Evolutionary conservation across 2,113 vertebrate genomes (phyloP), one percentile per base, ranked within the genome.

Genomic region (Onychorhynchus coronatus): DNA sequence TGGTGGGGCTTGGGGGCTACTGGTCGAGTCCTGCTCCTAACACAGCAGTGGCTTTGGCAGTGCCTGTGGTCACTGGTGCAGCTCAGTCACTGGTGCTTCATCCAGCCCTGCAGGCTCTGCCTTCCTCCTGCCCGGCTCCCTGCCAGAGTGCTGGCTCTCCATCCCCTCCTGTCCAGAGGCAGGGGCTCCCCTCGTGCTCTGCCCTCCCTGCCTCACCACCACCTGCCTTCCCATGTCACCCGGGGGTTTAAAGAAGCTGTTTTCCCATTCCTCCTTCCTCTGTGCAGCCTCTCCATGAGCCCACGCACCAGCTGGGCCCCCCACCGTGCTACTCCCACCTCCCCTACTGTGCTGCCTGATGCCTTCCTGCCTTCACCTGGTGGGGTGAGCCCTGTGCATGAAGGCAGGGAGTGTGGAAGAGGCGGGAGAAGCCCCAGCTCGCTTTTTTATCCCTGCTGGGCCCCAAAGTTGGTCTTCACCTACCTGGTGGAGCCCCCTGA

Each of bases 231-330:
- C 78, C 50, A 1, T 7, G 24, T 66, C 67, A 39, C 42, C 27
- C 0, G 0, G 24, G 46, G 27, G 15, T 56, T 41, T 68, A 14
- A 14, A 72, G 74, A 56, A 88, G 53, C 35, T 31, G 0, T 56
- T 93, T 94, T 89, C 35, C 81, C 52, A 5, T 50, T 71, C n/a
- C 85, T 93, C 53, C 71, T 85, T 41, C 41, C 81, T 75, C 47
- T 16, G 33, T 22, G 74, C 93, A 91, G 88, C 82, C 71, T 88
- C 84, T 85, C 44, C 0, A 2, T 46, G 62, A 90, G 90, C 95
- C 95, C 88, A 96, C 82, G 82, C 96, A 96, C 95, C 95, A 97
- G 92, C 92, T 97, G 95, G 92, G 78, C 92, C 88, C 96, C 96
- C 92, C 81, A 78, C 90, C 70, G 62, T 30, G 85, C 82, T 76